Base-by-base conservation (phyloP, 2,888 invertebrate genomes). In the Eucera pruinosa region DNA sequence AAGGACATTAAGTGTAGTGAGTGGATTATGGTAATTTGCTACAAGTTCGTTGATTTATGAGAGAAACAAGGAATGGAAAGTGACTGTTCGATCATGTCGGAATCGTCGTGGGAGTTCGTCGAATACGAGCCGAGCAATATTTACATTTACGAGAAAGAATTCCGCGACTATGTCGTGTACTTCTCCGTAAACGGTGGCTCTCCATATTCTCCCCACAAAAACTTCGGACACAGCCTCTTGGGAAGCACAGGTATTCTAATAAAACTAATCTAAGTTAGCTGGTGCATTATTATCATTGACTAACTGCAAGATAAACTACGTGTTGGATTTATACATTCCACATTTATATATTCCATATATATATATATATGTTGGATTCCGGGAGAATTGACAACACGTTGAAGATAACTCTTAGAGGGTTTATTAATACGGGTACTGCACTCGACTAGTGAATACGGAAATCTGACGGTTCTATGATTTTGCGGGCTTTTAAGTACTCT, bases 101-200 rank as follows among this genome's bases (percentile, higher is more conserved):
- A 18, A 6, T 70, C 80, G 23, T 58, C 80, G 50, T 88, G 85
- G 86, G 86, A 87, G 64, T 81, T 74, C 55, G 74, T 86, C 25
- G 91, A 91, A 20, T 91, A 92, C 82, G 89, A 90, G 52, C 81
- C 89, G 11, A 86, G 82, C 62, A 89, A 86, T 54, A 89, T 93
- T 41, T 86, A 89, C 48, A 92, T 93, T 52, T 90, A 88, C 76
- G 91, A 92, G 81, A 89, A 87, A 62, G 85, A 91, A 50, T 85
- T 88, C 55, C 85, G 87, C 27, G 91, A 92, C 74, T 93, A 91
- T 75, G 89, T 92, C 25, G 92, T 92, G 39, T 90, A 92, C 81
- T 93, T 92, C 83, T 88, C 90, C 25, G 90, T 88, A 43, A 81
- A 88, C 61, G 89, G 89, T 69, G 83, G 81, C 43, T 83, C 86